Evolutionary conservation across 2,888 invertebrate genomes (phyloP).

Genomic region (Drosophila ustulata): DNA sequence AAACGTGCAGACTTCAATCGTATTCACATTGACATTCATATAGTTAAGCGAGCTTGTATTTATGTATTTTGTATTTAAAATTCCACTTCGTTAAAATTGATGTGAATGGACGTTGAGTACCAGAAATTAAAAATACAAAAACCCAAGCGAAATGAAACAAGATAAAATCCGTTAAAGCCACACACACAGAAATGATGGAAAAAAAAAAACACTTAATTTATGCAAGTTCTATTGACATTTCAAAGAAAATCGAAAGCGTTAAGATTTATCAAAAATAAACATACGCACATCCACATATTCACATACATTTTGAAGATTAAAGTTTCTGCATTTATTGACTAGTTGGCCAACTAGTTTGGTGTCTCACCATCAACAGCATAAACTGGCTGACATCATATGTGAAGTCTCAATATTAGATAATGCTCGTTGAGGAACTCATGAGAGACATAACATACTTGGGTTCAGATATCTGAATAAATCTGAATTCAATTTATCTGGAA

Average conservation of each 20-base stretch:
- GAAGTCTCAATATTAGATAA: not conserved
- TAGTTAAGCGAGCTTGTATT: constrained; percentile 6
- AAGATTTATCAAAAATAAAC: constrained; percentile 9
- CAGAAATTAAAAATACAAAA: constrained; percentile 32
- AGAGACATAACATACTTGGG: constrained; percentile 1
- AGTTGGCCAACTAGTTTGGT: constrained; percentile 21
- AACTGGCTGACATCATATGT: constrained; percentile 11
- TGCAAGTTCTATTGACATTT: constrained; percentile 64
- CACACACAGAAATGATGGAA: constrained; percentile 1
- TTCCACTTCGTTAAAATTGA: constrained; percentile 50
- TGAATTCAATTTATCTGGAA: constrained; percentile 5
- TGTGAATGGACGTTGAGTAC: constrained; percentile 27
- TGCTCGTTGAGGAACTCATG: not conserved
- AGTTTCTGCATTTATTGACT: constrained; percentile 18
- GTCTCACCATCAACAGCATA: not conserved
- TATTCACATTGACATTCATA: constrained; percentile 13
- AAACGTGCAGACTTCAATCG: constrained; percentile 40
- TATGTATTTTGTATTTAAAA: constrained; percentile 32
- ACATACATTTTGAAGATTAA: not conserved
- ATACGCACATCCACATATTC: not conserved
- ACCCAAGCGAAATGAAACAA: constrained; percentile 36
- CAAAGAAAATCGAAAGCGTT: constrained; percentile 54
- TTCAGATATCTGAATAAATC: constrained; percentile 18
- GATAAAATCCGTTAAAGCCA: constrained; percentile 38
- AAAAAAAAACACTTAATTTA: constrained; percentile 24